Evolutionary conservation across 2,113 vertebrate species (phyloP).

Genomic region (Pterocles gutturalis): DNA sequence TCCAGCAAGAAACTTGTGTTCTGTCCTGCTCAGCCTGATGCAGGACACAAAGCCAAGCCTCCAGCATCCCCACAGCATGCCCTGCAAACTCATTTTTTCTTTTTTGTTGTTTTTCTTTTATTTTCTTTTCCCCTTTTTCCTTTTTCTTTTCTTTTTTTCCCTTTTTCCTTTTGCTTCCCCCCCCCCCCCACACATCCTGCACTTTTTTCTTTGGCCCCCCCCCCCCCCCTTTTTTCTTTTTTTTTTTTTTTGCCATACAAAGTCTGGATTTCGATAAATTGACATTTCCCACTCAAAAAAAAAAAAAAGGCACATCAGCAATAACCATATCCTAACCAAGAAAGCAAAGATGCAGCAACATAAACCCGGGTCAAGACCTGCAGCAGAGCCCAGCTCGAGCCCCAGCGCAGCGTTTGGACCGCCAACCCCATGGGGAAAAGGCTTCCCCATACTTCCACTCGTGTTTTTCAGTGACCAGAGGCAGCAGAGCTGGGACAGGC

Average conservation of each 20-base stretch:
- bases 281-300: not conserved
- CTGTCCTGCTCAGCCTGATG: not conserved
- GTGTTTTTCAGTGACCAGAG: too few species aligned
- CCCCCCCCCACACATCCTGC: too few species aligned
- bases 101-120: too few species aligned
- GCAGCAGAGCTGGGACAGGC: not conserved
- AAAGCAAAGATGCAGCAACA: not conserved
- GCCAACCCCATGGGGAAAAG: not conserved
- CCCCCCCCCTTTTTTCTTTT: too few species aligned
- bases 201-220: too few species aligned
- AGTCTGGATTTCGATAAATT: accelerated
- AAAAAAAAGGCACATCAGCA: not conserved
- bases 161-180: too few species aligned
- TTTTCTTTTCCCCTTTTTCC: too few species aligned
- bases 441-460: accelerated
- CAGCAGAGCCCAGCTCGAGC: not conserved
- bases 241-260: too few species aligned
- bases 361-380: not conserved
- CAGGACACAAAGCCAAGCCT: not conserved
- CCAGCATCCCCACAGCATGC: accelerated
- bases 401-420: not conserved
- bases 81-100: too few species aligned
- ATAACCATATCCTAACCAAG: accelerated
- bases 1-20: not conserved
- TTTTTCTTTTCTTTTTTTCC: too few species aligned